Evolutionary conservation across 2,113 vertebrate genomes (phyloP).

Genomic region (Proterorhinus semilunaris): DNA sequence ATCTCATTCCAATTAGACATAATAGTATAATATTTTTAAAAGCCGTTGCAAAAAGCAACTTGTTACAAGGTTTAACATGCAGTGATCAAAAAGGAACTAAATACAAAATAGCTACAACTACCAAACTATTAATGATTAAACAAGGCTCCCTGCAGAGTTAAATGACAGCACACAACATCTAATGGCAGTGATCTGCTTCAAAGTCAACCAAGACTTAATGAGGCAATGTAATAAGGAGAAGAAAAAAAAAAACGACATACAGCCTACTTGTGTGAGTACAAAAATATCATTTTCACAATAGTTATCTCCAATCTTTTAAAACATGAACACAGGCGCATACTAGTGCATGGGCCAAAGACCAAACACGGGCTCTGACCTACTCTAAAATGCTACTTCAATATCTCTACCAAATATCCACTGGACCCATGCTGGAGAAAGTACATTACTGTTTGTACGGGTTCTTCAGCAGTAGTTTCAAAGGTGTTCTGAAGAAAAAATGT

Average conservation of each 20-base stretch:
- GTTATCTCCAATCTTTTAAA: not conserved
- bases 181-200: constrained; percentile 75
- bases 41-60: not conserved
- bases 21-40: not conserved
- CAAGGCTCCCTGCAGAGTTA: constrained; percentile 57
- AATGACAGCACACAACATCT: constrained; percentile 22
- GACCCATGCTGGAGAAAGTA: not conserved
- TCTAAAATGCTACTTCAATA: not conserved
- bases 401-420: not conserved
- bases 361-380: not conserved
- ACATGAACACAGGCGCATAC: not conserved
- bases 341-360: not conserved
- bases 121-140: constrained; percentile 33
- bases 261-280: constrained; percentile 20
- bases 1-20: not conserved
- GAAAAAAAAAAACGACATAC: constrained; percentile 41
- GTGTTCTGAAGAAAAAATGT: not conserved
- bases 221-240: constrained; percentile 37
- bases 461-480: not conserved
- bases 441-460: not conserved
- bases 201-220: constrained; percentile 36
- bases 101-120: constrained; percentile 6
- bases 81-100: constrained; percentile 7
- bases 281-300: constrained; percentile 55
- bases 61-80: constrained; percentile 30